phyloP scores from a whole-genome alignment of 1,140 invertebrate species.

The Eueides isabella region DNA sequence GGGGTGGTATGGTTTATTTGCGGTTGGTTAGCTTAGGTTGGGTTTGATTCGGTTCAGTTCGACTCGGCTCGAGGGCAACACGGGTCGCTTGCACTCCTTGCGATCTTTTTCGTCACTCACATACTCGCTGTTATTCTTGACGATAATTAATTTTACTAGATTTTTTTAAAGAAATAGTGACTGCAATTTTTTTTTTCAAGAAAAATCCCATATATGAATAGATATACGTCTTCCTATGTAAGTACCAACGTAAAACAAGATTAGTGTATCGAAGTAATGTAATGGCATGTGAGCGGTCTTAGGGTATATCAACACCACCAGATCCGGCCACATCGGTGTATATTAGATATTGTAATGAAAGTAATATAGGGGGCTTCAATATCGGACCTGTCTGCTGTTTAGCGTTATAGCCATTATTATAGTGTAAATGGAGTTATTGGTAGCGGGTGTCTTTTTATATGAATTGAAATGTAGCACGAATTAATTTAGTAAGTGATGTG shows the following conservation, averaged over 20 bases:
- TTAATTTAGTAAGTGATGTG: constrained; percentile 28
- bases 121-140: neutral
- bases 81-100: neutral
- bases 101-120: neutral
- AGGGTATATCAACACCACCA: constrained; percentile 64
- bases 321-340: constrained; percentile 69
- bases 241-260: constrained; percentile 66
- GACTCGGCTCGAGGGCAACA: constrained; percentile 13
- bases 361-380: constrained; percentile 65
- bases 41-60: constrained; percentile 9
- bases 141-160: neutral
- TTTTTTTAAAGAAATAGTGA: constrained; percentile 13
- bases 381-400: constrained; percentile 54
- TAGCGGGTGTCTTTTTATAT: constrained; percentile 73
- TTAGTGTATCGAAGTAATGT: constrained; percentile 63
- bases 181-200: constrained; percentile 19
- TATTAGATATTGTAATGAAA: constrained; percentile 65
- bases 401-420: constrained; percentile 60
- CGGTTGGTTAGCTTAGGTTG: constrained; percentile 12
- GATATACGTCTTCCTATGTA: constrained; percentile 80
- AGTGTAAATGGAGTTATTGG: constrained; percentile 58
- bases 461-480: constrained; percentile 57
- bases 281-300: constrained; percentile 58
- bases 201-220: constrained; percentile 38
- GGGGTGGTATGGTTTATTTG: constrained; percentile 60